Percentiles rank a stretch among this genome's conserved stretches.
These are phyloP conservation scores for Esperia sulphurella DNA, from an alignment of 2,888 invertebrate genomes.

Conservation along the genomic window DNA sequence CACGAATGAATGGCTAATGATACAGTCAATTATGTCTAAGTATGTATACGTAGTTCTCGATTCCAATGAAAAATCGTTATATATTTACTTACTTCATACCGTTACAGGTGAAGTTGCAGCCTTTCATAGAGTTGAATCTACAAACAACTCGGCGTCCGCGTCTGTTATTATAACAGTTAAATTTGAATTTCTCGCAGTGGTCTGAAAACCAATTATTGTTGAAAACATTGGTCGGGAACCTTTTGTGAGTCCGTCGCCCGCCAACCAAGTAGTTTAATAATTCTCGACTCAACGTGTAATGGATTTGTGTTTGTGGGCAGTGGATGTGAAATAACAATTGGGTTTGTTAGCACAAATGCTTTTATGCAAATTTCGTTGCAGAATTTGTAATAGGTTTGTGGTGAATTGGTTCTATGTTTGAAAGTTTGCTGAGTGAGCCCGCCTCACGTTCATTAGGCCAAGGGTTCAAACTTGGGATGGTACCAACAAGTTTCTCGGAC, in stretches of 20 bases:
- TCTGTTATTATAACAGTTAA: constrained; percentile 15
- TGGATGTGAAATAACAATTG: neutral
- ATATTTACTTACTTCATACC: too few relatives aligned
- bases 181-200: constrained; percentile 22
- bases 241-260: constrained; percentile 14
- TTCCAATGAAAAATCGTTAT: too few relatives aligned
- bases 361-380: neutral
- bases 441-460: too few relatives aligned
- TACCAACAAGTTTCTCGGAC: too few relatives aligned
- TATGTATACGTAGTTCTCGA: too few relatives aligned
- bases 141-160: constrained; percentile 5
- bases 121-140: neutral
- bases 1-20: too few relatives aligned
- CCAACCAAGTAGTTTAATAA: constrained; percentile 32
- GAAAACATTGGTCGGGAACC: constrained; percentile 26
- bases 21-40: too few relatives aligned
- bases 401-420: too few relatives aligned
- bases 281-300: constrained; percentile 15
- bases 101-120: too few relatives aligned
- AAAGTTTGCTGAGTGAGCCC: too few relatives aligned
- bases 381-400: too few relatives aligned
- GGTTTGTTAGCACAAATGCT: neutral
- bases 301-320: neutral
- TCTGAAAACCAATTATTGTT: constrained; percentile 52
- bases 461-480: too few relatives aligned